phyloP scores from a whole-genome alignment of 2,888 invertebrate genomes.

The Cetonia aurata region DNA sequence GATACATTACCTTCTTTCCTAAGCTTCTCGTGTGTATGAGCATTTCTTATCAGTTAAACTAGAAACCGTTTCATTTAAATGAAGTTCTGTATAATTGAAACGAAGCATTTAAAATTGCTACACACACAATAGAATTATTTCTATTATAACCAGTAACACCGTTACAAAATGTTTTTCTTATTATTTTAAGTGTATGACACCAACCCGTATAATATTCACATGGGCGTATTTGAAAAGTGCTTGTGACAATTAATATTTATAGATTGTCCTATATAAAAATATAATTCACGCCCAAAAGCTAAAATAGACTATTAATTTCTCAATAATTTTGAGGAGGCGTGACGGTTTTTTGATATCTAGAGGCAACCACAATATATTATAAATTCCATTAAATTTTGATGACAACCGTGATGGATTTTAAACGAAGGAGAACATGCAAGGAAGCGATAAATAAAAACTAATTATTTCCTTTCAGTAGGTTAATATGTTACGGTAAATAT shows the following conservation, averaged over 20 bases:
- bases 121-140: too few relatives aligned
- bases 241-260: background rate
- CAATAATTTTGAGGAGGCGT: conserved; percentile 13
- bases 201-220: too few relatives aligned
- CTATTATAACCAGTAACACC: too few relatives aligned
- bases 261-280: background rate
- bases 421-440: background rate
- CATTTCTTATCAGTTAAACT: too few relatives aligned
- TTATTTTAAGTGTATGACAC: too few relatives aligned
- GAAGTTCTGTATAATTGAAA: too few relatives aligned
- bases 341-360: background rate
- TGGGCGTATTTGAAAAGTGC: too few relatives aligned
- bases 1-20: too few relatives aligned
- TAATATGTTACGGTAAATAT: conserved; percentile 13
- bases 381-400: conserved; percentile 30
- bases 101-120: too few relatives aligned
- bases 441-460: conserved; percentile 11
- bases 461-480: conserved; percentile 32
- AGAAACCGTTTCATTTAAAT: too few relatives aligned
- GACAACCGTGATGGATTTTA: conserved; percentile 22
- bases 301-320: conserved; percentile 16
- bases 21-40: too few relatives aligned
- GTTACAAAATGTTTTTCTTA: too few relatives aligned
- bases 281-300: conserved; percentile 6
- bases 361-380: conserved; percentile 3